A percentile compares a stretch with the other conserved stretches of the same genome.
Evolutionary conservation across 2,888 invertebrate genomes (phyloP).

Genomic region (Heliconius cydno): DNA sequence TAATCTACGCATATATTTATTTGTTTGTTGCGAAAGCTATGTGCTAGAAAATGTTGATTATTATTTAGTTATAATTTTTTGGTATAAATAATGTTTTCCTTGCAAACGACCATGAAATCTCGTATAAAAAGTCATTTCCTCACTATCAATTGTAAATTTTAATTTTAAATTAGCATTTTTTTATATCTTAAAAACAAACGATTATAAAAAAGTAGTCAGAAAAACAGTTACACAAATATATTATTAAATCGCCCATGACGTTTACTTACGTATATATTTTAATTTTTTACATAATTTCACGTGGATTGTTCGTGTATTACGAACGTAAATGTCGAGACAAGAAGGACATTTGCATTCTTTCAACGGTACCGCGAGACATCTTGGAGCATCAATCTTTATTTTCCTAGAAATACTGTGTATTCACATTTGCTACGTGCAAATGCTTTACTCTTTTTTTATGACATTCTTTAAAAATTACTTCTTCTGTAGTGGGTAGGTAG

Average conservation of each 20-base stretch:
- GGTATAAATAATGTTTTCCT: too few relatives aligned
- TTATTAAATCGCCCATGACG: background rate
- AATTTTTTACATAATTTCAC: slow-evolving; percentile 25
- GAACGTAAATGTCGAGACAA: slow-evolving; percentile 25
- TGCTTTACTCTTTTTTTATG: slow-evolving; percentile 6
- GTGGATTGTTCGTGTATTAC: slow-evolving; percentile 29
- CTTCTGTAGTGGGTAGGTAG: background rate
- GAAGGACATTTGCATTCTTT: slow-evolving; percentile 37
- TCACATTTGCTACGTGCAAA: slow-evolving; percentile 26
- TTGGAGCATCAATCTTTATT: slow-evolving; percentile 39
- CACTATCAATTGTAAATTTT: background rate
- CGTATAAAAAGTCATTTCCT: background rate
- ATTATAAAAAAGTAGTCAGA: background rate
- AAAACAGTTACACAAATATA: slow-evolving; percentile 4
- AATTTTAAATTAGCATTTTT: background rate
- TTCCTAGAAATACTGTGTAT: slow-evolving; percentile 39
- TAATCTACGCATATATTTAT: slow-evolving; percentile 25
- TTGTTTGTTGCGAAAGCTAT: slow-evolving; percentile 12
- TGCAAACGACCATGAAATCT: background rate
- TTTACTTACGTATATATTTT: background rate
- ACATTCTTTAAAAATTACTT: slow-evolving; percentile 5
- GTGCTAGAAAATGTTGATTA: background rate
- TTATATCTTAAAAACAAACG: background rate
- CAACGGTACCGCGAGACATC: slow-evolving; percentile 40
- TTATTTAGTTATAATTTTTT: background rate